Evolutionary conservation across 2,797 vertebrate species (phyloP).

Genomic region (Loris lydekkerianus): DNA sequence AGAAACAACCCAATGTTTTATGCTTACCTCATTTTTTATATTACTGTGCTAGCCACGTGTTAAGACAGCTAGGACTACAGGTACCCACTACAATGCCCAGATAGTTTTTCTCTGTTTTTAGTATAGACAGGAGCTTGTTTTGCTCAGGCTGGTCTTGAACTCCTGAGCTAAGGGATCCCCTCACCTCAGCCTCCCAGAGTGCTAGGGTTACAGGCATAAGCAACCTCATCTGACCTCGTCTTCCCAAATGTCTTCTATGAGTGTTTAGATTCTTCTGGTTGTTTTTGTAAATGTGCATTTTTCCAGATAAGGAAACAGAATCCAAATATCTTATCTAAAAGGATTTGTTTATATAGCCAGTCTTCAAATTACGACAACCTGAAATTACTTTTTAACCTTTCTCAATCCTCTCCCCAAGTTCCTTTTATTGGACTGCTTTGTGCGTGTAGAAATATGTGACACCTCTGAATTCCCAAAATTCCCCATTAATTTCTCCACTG

Average conservation of each 20-base stretch:
- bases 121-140: too few relatives aligned
- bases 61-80: neutral
- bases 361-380: slow-evolving; percentile 56
- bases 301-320: slow-evolving; percentile 76
- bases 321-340: slow-evolving; percentile 54
- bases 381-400: neutral
- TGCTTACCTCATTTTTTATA: neutral
- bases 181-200: too few relatives aligned
- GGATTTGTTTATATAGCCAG: slow-evolving; percentile 49
- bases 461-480: slow-evolving; percentile 79
- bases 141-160: too few relatives aligned
- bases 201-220: too few relatives aligned
- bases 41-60: neutral
- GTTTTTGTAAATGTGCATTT: slow-evolving; percentile 72
- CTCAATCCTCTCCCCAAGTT: neutral
- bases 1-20: neutral
- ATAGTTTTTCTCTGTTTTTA: too few relatives aligned
- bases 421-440: slow-evolving; percentile 71
- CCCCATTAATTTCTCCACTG: neutral
- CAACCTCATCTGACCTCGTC: too few relatives aligned
- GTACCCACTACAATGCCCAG: too few relatives aligned
- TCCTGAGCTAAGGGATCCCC: too few relatives aligned
- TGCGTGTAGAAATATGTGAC: slow-evolving; percentile 80
- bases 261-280: neutral
- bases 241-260: neutral